phyloP scores from a whole-genome alignment of 2,888 invertebrate species.

The Podotricha telesiphe region DNA sequence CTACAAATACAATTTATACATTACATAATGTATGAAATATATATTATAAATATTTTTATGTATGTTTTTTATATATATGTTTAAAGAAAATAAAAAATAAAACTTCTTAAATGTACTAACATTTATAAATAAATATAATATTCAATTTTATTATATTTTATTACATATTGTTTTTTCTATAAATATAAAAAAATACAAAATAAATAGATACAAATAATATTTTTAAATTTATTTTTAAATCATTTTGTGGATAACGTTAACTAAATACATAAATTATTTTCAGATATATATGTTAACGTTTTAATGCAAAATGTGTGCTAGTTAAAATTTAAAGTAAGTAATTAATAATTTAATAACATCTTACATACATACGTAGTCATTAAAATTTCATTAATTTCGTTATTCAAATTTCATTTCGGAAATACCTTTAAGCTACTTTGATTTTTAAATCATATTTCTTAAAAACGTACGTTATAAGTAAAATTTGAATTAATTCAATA shows the following conservation, averaged over 20 bases:
- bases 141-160: not conserved
- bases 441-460: too few species aligned
- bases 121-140: not conserved
- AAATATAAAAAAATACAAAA: not conserved
- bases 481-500: too few species aligned
- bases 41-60: not conserved
- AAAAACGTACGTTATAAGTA: too few species aligned
- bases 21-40: conserved; percentile 7
- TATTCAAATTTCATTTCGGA: too few species aligned
- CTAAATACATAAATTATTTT: conserved; percentile 1
- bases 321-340: not conserved
- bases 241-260: not conserved
- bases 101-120: not conserved
- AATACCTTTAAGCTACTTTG: too few species aligned
- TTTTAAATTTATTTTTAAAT: not conserved
- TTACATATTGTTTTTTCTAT: not conserved
- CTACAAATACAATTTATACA: not conserved
- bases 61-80: not conserved
- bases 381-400: too few species aligned
- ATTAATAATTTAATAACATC: not conserved
- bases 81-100: not conserved
- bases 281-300: not conserved
- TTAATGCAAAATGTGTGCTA: not conserved
- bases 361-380: too few species aligned
- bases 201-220: not conserved